These are phyloP conservation scores for Apotomis betuletana DNA, from an alignment of 2,888 invertebrate species.

Conservation along the genomic window DNA sequence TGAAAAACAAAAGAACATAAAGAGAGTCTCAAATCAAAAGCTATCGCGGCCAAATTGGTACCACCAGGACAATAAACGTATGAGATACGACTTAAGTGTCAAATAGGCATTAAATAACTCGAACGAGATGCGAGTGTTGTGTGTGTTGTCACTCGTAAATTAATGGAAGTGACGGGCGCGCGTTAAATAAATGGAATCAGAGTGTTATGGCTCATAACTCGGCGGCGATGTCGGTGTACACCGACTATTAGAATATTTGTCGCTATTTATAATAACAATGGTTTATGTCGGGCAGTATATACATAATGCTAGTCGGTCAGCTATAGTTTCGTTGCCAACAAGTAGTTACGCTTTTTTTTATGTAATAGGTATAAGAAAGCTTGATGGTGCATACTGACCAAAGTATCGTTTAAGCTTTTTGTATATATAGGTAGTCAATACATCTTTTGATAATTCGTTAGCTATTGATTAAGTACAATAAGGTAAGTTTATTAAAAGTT, in stretches of 20 bases:
- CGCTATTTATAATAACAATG: slow-evolving; percentile 40
- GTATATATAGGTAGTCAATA: no score
- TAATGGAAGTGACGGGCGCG: slow-evolving; percentile 72
- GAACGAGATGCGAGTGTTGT: slow-evolving; percentile 75
- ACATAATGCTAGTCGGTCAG: slow-evolving; percentile 10
- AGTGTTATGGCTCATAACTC: slow-evolving; percentile 77
- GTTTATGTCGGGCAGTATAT: slow-evolving; percentile 11
- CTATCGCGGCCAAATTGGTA: slow-evolving; percentile 67
- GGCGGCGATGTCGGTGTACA: slow-evolving; percentile 46
- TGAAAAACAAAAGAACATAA: slow-evolving; percentile 42
- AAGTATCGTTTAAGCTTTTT: no score
- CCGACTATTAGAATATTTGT: slow-evolving; percentile 36
- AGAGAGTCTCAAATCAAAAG: slow-evolving; percentile 57
- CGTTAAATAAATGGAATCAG: slow-evolving; percentile 78
- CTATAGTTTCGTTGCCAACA: not conserved
- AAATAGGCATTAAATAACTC: slow-evolving; percentile 77
- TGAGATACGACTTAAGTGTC: slow-evolving; percentile 75
- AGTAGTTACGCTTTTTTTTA: not conserved
- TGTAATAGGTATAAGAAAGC: no score
- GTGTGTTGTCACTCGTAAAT: slow-evolving; percentile 75
- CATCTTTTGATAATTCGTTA: no score
- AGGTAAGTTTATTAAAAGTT: not conserved
- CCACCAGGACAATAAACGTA: slow-evolving; percentile 69
- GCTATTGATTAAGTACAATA: not conserved
- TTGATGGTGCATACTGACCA: no score